Evolutionary conservation across 2,113 vertebrate genomes (phyloP).

Genomic region (Malurus alboscapulatus): DNA sequence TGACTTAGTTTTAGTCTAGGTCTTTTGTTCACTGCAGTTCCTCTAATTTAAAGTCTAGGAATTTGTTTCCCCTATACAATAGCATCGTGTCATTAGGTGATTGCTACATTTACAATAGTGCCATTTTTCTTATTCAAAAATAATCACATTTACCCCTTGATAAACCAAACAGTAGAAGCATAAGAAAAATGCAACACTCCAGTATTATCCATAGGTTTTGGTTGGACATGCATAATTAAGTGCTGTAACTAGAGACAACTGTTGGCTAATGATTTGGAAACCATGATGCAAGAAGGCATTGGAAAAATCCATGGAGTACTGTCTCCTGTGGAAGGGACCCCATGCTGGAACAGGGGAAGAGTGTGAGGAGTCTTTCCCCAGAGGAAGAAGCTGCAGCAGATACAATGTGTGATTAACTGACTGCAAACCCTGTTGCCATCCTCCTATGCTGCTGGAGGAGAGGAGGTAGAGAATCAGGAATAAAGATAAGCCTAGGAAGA

Average conservation of each 20-base stretch:
- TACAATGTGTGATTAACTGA: accelerated
- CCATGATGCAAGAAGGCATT: too few relatives aligned
- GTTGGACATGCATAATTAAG: not conserved
- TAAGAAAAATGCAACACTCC: not conserved
- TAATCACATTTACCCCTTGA: not conserved
- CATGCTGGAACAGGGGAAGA: not conserved
- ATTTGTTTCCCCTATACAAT: not conserved
- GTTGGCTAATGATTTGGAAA: not conserved
- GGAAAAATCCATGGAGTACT: not conserved
- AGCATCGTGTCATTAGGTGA: not conserved
- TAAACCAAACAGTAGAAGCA: not conserved
- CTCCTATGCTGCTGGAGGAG: not conserved
- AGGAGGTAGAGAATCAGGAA: not conserved
- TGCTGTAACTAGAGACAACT: not conserved
- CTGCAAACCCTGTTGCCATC: not conserved
- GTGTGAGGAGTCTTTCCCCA: not conserved
- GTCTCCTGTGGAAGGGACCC: not conserved
- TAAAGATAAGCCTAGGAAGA: not conserved
- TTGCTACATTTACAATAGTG: not conserved
- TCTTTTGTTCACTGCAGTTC: not conserved
- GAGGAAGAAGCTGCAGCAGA: not conserved
- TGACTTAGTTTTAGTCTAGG: not conserved
- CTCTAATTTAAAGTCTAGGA: not conserved
- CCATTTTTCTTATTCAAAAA: not conserved
- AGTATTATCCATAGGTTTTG: not conserved